Base-by-base conservation (phyloP, 2,888 invertebrate species). In the Eupithecia vulgata region DNA sequence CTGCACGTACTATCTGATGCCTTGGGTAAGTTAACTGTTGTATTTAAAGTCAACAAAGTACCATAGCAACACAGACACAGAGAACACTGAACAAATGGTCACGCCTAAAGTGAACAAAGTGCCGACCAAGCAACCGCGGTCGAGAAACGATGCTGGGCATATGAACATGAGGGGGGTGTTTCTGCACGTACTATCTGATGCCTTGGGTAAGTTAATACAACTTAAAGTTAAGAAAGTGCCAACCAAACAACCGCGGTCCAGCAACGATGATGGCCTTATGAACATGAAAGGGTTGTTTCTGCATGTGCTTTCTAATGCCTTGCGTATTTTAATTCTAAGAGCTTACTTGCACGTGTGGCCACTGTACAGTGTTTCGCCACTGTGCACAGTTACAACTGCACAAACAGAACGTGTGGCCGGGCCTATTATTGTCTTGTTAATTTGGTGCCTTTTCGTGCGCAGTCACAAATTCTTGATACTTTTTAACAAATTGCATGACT, bases 131-230 rank as follows among this genome's bases (percentile, higher is more conserved):
- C 90, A 92, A 75, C 86, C 90, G 0, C 84, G 86, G 71, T 81
- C 83, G 1, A 72, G 90, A 0, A 82, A 81, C 25, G 95, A 96
- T 0, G 96, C 97, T 0, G 96, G 97, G 5, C 98, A 99, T 88
- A 97, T 99, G 97, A 99, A 99, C 88, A 99, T 99, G 99, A 96
- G 98, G 71, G 99, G 99, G n/a, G 99, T 99, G 21, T 99, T 99
- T 90, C 95, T 99, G 71, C 99, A 99, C 89, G 52, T 99, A 6
- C 92, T 99, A 52, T 99, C 99, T 67, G 99, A 99, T 94, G 99
- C 99, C 30, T 94, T 99, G 67, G 99, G 99, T 91, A 86, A 95
- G 92, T 68, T 10, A 21, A 48, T n/a, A n/a, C n/a, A n/a, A n/a
- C n/a, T n/a, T 1, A 90, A 88, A 70, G 79, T 84, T 0, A 85